These are phyloP conservation scores for Conus betulinus DNA, from an alignment of 1,140 invertebrate genomes.

Conservation along the genomic window DNA sequence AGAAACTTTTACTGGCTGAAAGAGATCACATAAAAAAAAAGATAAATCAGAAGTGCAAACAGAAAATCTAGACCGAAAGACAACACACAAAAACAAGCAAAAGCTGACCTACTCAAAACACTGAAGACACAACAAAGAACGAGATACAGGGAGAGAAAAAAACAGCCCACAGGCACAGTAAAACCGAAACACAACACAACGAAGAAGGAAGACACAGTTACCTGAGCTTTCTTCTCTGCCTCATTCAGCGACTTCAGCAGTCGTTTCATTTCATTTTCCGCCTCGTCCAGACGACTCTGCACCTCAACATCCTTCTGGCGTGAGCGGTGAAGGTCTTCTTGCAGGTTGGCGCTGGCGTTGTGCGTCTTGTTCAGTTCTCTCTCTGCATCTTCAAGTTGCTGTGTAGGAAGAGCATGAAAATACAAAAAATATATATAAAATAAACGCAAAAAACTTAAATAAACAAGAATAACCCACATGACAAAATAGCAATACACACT, in stretches of 20 bases:
- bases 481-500: neutral
- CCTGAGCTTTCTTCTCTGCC: slow-evolving; percentile 60
- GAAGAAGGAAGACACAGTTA: slow-evolving; percentile 36
- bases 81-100: neutral
- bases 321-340: slow-evolving; percentile 63
- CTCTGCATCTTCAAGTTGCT: slow-evolving; percentile 67
- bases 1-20: too few relatives aligned
- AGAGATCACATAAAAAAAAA: too few relatives aligned
- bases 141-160: neutral
- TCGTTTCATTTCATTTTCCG: slow-evolving; percentile 54
- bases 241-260: slow-evolving; percentile 58
- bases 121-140: too few relatives aligned
- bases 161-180: neutral
- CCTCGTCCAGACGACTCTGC: slow-evolving; percentile 59
- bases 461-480: neutral
- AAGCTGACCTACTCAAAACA: neutral
- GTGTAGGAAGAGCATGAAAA: neutral
- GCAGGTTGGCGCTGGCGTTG: slow-evolving; percentile 61
- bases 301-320: slow-evolving; percentile 57
- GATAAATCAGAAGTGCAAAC: too few relatives aligned
- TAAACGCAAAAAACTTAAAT: neutral
- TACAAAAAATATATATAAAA: neutral
- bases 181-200: neutral
- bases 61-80: too few relatives aligned
- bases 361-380: slow-evolving; percentile 58